Evolutionary conservation across 2,113 vertebrate genomes (phyloP).

Genomic region (Marmota monax): DNA sequence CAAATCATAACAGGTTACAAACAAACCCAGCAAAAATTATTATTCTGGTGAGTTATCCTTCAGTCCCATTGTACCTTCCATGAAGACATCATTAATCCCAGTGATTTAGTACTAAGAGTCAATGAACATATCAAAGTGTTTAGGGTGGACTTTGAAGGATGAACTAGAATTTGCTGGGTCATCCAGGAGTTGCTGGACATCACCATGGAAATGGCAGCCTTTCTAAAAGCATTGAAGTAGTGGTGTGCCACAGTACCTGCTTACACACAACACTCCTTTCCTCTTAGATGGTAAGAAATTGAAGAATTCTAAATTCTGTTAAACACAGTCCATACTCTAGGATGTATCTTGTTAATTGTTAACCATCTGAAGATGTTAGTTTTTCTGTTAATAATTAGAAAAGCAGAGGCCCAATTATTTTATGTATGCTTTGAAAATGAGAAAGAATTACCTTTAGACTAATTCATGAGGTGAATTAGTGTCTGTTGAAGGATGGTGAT

Average conservation of each 20-base stretch:
- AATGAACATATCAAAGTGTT: background rate
- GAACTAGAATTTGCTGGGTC: background rate
- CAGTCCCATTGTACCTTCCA: background rate
- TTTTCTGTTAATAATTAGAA: constrained; percentile 3
- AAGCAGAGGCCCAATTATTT: background rate
- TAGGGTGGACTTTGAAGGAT: background rate
- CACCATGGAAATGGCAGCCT: background rate
- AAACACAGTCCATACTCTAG: background rate
- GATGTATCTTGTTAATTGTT: background rate
- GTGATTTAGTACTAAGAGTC: background rate
- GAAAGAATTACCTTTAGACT: background rate
- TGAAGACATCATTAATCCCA: background rate
- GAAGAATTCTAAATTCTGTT: background rate
- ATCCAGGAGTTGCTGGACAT: background rate
- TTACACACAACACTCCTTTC: background rate
- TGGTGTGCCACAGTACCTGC: fast-evolving
- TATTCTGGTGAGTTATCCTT: background rate
- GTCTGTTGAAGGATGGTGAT: background rate
- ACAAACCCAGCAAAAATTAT: background rate
- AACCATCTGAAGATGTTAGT: background rate
- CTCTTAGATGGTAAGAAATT: background rate
- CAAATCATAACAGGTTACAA: background rate
- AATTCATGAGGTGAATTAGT: background rate
- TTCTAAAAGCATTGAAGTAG: background rate
- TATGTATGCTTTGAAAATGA: constrained; percentile 36